phyloP scores from a whole-genome alignment of 2,888 invertebrate genomes.

The Ellobium chinense region DNA sequence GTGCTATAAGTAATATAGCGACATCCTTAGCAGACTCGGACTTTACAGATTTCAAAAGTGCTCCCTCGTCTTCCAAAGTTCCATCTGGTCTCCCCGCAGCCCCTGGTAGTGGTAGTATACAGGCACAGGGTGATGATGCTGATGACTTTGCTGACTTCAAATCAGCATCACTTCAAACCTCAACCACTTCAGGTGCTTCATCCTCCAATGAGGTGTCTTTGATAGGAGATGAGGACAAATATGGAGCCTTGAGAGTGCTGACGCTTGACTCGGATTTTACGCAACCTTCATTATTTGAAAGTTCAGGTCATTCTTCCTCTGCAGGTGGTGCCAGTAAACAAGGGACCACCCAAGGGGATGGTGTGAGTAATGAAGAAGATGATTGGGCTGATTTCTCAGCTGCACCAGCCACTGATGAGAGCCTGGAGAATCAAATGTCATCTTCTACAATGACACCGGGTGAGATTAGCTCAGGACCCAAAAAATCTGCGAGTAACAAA shows the following conservation, averaged over 20 bases:
- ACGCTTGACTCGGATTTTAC: conserved; percentile 47
- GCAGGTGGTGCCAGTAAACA: neutral
- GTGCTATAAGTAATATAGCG: neutral
- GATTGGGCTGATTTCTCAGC: conserved; percentile 62
- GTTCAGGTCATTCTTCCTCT: conserved; percentile 39
- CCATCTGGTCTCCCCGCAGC: neutral
- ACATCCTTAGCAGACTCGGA: neutral
- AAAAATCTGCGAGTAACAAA: neutral
- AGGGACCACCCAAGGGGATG: neutral
- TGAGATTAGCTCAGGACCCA: neutral
- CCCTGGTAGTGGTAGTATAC: neutral
- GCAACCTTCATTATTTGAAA: conserved; percentile 37
- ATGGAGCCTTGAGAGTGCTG: conserved; percentile 66
- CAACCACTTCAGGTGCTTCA: neutral
- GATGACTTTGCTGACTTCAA: conserved; percentile 71
- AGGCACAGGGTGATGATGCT: conserved; percentile 45
- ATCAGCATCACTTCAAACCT: conserved; percentile 54
- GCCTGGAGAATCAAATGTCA: neutral
- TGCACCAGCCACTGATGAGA: conserved; percentile 20
- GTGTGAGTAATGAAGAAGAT: conserved; percentile 44
- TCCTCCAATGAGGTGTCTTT: conserved; percentile 53
- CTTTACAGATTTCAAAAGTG: neutral
- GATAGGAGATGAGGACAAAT: conserved; percentile 71
- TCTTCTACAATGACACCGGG: neutral
- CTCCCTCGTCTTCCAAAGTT: neutral